phyloP scores from a whole-genome alignment of 2,797 vertebrate species.

The Synanceia verrucosa region DNA sequence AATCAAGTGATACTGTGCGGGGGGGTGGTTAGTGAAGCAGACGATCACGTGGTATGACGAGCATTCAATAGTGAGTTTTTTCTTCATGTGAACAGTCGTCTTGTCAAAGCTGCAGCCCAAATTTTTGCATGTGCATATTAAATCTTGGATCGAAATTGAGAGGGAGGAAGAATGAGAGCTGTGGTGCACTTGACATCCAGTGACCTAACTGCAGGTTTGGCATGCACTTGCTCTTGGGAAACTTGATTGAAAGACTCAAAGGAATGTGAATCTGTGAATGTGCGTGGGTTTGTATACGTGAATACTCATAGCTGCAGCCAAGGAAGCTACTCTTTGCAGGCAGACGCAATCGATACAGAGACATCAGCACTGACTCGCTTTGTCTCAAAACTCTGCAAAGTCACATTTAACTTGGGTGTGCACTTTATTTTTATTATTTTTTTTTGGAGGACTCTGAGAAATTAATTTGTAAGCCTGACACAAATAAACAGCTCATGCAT shows the following conservation, averaged over 20 bases:
- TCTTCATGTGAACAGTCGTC: constrained; percentile 2
- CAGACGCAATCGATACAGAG: constrained; percentile 35
- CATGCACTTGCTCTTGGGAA: constrained; percentile 31
- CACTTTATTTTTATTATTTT: constrained; percentile 39
- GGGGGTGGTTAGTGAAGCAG: neutral
- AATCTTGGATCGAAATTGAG: constrained; percentile 25
- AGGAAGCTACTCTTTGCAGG: constrained; percentile 23
- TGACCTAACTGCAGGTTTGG: constrained; percentile 48
- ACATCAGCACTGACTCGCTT: constrained; percentile 38
- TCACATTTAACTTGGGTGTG: constrained; percentile 69
- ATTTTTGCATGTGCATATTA: constrained; percentile 20
- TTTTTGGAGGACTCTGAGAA: constrained; percentile 60
- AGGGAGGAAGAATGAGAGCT: neutral
- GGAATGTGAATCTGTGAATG: constrained; percentile 31
- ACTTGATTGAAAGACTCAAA: constrained; percentile 53
- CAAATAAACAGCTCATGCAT: constrained; percentile 79
- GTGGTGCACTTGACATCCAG: constrained; percentile 29
- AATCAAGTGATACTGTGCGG: neutral
- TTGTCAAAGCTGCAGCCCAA: constrained; percentile 8
- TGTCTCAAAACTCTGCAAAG: constrained; percentile 73
- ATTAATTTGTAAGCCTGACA: constrained; percentile 76
- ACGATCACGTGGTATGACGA: neutral
- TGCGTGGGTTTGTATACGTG: constrained; percentile 23
- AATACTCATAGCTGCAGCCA: constrained; percentile 22
- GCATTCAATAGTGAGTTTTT: neutral